A percentile compares a stretch with the other conserved stretches of the same genome.
These are phyloP conservation scores for Sebastes iracundus DNA, from an alignment of 2,797 vertebrate genomes.

Conservation along the genomic window DNA sequence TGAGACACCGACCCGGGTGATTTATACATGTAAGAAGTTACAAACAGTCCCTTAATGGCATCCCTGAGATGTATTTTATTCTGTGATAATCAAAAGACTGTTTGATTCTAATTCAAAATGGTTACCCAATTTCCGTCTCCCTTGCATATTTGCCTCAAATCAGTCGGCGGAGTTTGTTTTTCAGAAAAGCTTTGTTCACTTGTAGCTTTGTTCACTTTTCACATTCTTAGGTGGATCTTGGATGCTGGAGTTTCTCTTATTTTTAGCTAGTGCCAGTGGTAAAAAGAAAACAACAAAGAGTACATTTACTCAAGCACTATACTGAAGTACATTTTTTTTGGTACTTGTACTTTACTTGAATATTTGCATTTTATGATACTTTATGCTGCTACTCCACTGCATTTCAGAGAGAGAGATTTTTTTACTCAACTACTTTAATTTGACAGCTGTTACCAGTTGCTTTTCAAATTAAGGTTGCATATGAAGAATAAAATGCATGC, in stretches of 20 bases:
- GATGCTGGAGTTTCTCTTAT: neutral
- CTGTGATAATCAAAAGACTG: neutral
- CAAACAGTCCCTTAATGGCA: neutral
- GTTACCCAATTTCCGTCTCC: neutral
- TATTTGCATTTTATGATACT: neutral
- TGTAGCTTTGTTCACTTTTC: constrained; percentile 80
- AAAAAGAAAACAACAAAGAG: no score
- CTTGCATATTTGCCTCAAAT: neutral
- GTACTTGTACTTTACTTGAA: neutral
- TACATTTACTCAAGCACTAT: neutral
- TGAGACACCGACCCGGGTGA: no score
- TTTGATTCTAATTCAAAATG: neutral
- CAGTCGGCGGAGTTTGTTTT: neutral
- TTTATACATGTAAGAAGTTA: no score
- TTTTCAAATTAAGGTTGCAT: neutral
- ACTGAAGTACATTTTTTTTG: neutral
- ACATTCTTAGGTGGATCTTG: constrained; percentile 47
- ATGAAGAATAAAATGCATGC: neutral
- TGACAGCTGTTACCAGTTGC: neutral
- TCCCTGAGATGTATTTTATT: neutral
- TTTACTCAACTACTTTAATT: no score
- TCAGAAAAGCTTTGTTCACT: constrained; percentile 68
- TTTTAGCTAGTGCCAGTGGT: no score
- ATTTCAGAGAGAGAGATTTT: neutral
- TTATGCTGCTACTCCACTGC: neutral